These are phyloP conservation scores for Mamestra configurata DNA, from an alignment of 1,140 invertebrate species.

Conservation along the genomic window DNA sequence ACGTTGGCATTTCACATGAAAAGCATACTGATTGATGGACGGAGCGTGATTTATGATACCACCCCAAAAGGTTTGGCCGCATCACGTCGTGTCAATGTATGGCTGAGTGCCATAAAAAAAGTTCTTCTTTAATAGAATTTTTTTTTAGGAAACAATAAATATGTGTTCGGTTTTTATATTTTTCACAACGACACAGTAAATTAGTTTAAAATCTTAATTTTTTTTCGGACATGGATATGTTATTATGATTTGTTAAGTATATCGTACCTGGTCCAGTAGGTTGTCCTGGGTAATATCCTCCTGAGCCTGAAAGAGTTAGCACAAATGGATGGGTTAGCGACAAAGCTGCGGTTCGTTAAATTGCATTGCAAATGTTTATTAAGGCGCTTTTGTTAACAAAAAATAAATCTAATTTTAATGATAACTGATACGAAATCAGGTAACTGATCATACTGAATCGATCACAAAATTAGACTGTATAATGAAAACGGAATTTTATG, in stretches of 20 bases:
- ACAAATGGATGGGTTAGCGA: constrained; percentile 22
- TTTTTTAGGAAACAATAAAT: not conserved
- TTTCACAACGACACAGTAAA: no score
- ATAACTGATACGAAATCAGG: not conserved
- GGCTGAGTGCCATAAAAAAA: not conserved
- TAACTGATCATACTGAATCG: not conserved
- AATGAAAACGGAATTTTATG: not conserved
- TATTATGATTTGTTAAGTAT: not conserved
- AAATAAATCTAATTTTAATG: not conserved
- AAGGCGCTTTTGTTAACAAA: not conserved
- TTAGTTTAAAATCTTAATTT: no score
- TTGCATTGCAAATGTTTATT: not conserved
- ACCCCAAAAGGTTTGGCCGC: not conserved
- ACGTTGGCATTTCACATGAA: not conserved
- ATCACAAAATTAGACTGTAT: not conserved
- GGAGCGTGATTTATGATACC: not conserved
- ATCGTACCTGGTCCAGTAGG: constrained; percentile 34
- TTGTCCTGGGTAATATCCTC: constrained; percentile 43
- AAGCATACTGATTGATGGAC: not conserved
- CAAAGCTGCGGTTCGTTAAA: constrained; percentile 14
- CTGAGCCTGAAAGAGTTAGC: constrained; percentile 36
- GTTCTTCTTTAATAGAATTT: no score
- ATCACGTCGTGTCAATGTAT: not conserved
- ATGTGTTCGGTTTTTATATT: no score
- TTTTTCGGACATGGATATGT: no score